Percentiles rank a stretch among this genome's conserved stretches.
These are phyloP conservation scores for Cecropterus lyciades DNA, from an alignment of 1,140 invertebrate genomes.

Conservation along the genomic window DNA sequence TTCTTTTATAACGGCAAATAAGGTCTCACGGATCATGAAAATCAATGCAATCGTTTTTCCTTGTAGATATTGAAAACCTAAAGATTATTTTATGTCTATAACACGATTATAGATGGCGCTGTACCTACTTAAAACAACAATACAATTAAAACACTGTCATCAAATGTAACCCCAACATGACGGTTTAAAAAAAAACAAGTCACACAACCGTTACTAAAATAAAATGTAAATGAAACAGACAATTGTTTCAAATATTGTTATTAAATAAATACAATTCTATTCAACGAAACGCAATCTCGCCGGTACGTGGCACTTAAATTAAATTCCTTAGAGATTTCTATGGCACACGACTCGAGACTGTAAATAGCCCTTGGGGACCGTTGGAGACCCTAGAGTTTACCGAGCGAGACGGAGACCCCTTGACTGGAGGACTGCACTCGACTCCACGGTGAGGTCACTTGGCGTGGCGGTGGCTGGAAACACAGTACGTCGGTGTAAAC, in stretches of 20 bases:
- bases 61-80: no score
- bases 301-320: constrained; percentile 1
- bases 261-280: not conserved
- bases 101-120: no score
- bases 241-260: not conserved
- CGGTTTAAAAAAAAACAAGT: no score
- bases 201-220: no score
- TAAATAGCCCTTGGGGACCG: constrained; percentile 18
- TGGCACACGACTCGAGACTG: constrained; percentile 15
- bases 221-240: no score
- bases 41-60: no score
- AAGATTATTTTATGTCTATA: no score
- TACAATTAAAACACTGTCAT: no score
- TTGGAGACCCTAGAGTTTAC: not conserved
- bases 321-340: constrained; percentile 17
- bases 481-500: not conserved
- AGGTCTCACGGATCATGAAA: no score
- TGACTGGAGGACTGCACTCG: constrained; percentile 19
- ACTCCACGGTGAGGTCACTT: constrained; percentile 4
- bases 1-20: no score
- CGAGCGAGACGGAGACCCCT: constrained; percentile 9
- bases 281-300: not conserved
- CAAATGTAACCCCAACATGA: no score
- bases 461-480: not conserved
- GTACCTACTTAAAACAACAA: no score